A percentile compares a stretch with the other conserved stretches of the same genome.
Conservation (phyloP, 2,113 vertebrate species). For the Phylloscopus trochiloides region DNA sequence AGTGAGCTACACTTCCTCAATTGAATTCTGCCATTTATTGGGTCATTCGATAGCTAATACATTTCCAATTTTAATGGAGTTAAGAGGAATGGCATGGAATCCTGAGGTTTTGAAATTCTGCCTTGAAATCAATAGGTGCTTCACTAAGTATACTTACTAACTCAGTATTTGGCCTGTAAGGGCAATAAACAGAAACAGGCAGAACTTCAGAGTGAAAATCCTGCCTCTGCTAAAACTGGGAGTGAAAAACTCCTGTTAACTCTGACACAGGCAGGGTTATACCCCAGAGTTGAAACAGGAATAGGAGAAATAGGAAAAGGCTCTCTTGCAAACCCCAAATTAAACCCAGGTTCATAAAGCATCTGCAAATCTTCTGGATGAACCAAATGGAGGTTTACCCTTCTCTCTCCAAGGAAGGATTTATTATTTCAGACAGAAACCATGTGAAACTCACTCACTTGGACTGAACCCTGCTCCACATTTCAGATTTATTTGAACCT, state of each 20-base stretch:
- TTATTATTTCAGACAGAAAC: constrained; percentile 41
- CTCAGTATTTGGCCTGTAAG: neutral
- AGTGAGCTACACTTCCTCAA: neutral
- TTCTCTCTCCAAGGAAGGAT: neutral
- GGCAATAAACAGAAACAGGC: neutral
- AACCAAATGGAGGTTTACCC: neutral
- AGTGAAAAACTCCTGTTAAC: neutral
- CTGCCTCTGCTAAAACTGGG: neutral
- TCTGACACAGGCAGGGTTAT: neutral
- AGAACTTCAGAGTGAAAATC: neutral
- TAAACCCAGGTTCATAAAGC: constrained; percentile 34
- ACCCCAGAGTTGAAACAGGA: neutral
- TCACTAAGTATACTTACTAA: neutral
- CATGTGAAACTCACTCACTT: constrained; percentile 44
- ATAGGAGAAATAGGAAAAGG: neutral
- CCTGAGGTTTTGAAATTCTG: neutral
- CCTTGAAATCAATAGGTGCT: neutral
- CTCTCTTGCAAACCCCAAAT: constrained; percentile 13
- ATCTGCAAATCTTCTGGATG: constrained; percentile 10
- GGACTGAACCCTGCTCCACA: neutral
- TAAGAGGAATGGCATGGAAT: neutral
- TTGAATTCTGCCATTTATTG: neutral
- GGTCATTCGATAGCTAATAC: neutral
- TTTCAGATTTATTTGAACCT: constrained; percentile 30
- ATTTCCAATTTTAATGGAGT: neutral